phyloP scores from a whole-genome alignment of 2,797 vertebrate species.

The Thalassophryne amazonica region DNA sequence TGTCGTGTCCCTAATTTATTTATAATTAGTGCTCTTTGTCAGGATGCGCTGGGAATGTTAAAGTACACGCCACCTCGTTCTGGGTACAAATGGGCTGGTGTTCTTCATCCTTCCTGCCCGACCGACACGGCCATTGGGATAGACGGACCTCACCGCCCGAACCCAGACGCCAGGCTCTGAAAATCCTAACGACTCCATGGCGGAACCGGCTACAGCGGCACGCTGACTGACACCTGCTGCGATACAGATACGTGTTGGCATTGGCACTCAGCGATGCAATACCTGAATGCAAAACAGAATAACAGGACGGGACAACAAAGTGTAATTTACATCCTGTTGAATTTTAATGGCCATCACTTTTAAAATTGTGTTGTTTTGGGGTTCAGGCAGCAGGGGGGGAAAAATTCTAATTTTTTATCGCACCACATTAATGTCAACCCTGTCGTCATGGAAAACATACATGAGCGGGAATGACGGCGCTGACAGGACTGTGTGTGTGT shows the following conservation, averaged over 20 bases:
- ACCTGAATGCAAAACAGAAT: slow-evolving; percentile 58
- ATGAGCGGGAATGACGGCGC: slow-evolving; percentile 56
- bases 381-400: slow-evolving; percentile 13
- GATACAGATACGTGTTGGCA: slow-evolving; percentile 53
- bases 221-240: slow-evolving; percentile 52
- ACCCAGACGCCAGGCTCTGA: slow-evolving; percentile 24
- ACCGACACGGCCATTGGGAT: slow-evolving; percentile 60
- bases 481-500: slow-evolving; percentile 50
- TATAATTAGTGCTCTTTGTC: slow-evolving; percentile 87
- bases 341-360: slow-evolving; percentile 65
- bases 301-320: slow-evolving; percentile 70
- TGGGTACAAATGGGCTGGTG: slow-evolving; percentile 81
- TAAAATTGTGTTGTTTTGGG: slow-evolving; percentile 61
- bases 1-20: slow-evolving; percentile 86
- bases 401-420: slow-evolving; percentile 34
- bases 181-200: slow-evolving; percentile 36
- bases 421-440: slow-evolving; percentile 56
- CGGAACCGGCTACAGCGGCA: slow-evolving; percentile 13
- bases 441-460: slow-evolving; percentile 53
- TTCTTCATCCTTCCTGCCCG: slow-evolving; percentile 58
- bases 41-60: slow-evolving; percentile 82
- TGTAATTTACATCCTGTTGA: slow-evolving; percentile 73
- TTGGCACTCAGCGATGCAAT: slow-evolving; percentile 37
- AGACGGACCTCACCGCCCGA: slow-evolving; percentile 48
- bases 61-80: slow-evolving; percentile 78